These are phyloP conservation scores for Leucosticte australis DNA, from an alignment of 2,113 vertebrate genomes.

Conservation along the genomic window DNA sequence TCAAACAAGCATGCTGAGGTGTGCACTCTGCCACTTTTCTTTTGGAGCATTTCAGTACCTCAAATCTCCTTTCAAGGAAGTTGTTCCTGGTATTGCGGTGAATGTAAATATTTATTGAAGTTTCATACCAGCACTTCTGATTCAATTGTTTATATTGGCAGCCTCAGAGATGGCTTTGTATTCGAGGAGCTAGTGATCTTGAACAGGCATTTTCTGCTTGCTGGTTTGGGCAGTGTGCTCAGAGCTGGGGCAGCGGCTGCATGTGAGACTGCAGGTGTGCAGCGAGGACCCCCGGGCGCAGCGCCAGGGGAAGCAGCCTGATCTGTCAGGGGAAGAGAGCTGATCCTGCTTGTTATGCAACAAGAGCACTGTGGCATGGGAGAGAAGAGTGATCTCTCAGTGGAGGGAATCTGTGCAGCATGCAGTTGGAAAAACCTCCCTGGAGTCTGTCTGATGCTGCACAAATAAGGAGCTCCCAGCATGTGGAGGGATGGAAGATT, in stretches of 20 bases:
- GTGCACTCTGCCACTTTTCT: background rate
- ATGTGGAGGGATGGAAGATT: background rate
- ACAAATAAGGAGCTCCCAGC: background rate
- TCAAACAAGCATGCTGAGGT: background rate
- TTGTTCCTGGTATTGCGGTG: background rate
- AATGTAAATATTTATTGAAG: background rate
- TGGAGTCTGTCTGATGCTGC: background rate
- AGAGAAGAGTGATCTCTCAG: background rate
- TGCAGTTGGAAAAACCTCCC: background rate
- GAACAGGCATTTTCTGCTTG: background rate
- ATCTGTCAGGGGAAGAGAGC: background rate
- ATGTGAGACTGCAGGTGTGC: background rate
- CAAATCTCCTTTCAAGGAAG: background rate
- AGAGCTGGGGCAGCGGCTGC: rapidly evolving
- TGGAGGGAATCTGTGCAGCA: rapidly evolving
- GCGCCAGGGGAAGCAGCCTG: no score
- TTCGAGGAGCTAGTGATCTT: background rate
- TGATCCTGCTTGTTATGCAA: background rate
- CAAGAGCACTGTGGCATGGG: background rate
- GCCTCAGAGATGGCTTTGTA: background rate
- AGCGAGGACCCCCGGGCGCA: rapidly evolving
- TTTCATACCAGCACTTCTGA: background rate
- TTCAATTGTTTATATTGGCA: conserved; percentile 1
- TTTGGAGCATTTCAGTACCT: background rate
- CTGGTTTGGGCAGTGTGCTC: background rate